Evolutionary conservation across 2,888 invertebrate genomes (phyloP), one percentile per base, ranked within the genome.

Genomic region (Cerastoderma edule): DNA sequence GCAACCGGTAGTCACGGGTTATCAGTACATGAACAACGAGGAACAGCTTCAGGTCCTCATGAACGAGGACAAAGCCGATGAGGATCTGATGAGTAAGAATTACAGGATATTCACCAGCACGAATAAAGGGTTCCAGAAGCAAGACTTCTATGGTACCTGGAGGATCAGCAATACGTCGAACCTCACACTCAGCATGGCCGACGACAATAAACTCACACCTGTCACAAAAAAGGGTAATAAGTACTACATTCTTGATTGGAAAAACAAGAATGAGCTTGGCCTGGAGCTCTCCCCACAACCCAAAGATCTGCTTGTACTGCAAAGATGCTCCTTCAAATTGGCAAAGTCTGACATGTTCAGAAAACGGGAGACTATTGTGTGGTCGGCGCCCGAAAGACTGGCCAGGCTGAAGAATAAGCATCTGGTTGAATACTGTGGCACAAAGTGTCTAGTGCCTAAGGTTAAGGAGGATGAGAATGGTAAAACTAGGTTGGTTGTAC

Each of bases 301-400:
- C 1, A 60, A 0, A 10, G 39, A 60, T 22, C 27, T 60, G 10
- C 60, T 60, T n/a, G 39, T 39, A 3, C 39, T 60, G 4, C 60
- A 60, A 3, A 60, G 39, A 39, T 60, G 60, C 27, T 24, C 60
- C 6, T 60, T 60, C 24, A 35, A 39, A 24, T 19, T 60, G 24
- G 27, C n/a, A n/a, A 24, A 60, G n/a, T 39, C 39, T 24, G 33
- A 57, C 19, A 4, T 2, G 16, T 22, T 60, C 33, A 39, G 10
- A 24, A 60, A 60, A n/a, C 22, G 60, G 22, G 60, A 60, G 39
- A 60, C 60, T n/a, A 13, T 60, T 13, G 24, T 39, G 5, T 60
- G 24, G 39, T 39, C 22, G 8, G 35, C 33, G 5, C 60, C 60
- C 6, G 8, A 39, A 10, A 60, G 33, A 33, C 3, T 16, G 33